Evolutionary conservation across 1,140 invertebrate genomes (phyloP), one percentile per base, ranked within the genome.

Genomic region (Ruditapes philippinarum): DNA sequence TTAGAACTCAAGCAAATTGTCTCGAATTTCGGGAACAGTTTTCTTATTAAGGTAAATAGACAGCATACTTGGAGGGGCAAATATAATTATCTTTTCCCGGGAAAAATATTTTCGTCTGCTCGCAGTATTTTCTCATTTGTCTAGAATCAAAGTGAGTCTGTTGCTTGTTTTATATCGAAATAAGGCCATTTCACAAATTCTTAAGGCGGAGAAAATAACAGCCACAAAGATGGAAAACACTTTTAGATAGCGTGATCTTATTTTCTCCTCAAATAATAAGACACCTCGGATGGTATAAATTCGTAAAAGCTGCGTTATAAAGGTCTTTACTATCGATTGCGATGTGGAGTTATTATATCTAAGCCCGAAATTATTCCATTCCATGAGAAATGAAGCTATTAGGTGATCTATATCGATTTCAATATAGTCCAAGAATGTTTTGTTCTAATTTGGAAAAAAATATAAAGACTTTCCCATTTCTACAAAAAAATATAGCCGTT

Each of bases 31-130:
- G 78, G 73, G 70, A 88, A 49, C 73, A 65, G 85, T 88, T 80
- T 88, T 78, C 85, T 79, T 88, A 88, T 88, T 88, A 88, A 88
- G 73, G 85, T 88, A 88, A 88, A 88, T 79, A 88, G 85, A 88
- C 74, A 73, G 45, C 85, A 88, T 79, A 88, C 85, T 88, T 88
- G 36, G 73, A 78, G 85, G 70, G 73, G 76, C 85, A 88, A 88
- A 88, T 79, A 88, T 88, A 88, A 88, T 88, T 80, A 88, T 88
- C 74, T 88, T 88, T 70, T 88, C 85, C 62, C 74, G 51, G 76
- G 73, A 80, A 79, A 79, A 80, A 80, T 88, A 79, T 79, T 79
- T 51, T 88, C 85, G 85, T 88, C 85, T 88, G 74, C 40, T 68
- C 40, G 76, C 74, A 79, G 60, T 88, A 79, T 79, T 88, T 88